Evolutionary conservation across 2,113 vertebrate species (phyloP).

Genomic region (Eupsittula cactorum): DNA sequence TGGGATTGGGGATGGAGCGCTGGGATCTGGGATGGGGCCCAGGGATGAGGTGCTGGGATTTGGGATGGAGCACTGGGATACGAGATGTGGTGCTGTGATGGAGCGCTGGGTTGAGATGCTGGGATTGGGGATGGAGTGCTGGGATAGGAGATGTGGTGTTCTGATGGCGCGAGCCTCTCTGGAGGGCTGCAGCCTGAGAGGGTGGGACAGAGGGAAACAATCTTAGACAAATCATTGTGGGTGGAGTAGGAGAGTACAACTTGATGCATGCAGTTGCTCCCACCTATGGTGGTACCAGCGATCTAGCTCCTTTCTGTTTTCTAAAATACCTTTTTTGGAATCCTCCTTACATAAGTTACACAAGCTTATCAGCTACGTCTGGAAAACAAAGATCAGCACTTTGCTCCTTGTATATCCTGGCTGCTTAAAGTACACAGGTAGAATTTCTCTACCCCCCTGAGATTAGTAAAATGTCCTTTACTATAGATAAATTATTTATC

Average conservation of each 20-base stretch:
- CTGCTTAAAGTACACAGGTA: neutral
- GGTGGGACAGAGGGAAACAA: neutral
- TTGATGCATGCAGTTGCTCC: neutral
- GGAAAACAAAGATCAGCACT: neutral
- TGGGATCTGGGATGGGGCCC: neutral
- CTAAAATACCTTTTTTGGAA: neutral
- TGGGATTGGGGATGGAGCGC: too few species aligned
- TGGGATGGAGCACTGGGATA: too few species aligned
- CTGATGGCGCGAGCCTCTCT: neutral
- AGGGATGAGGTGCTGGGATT: too few species aligned
- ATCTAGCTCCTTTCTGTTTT: neutral
- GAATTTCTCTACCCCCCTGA: neutral
- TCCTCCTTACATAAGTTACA: neutral
- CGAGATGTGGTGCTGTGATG: too few species aligned
- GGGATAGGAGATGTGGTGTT: neutral
- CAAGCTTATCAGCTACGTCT: neutral
- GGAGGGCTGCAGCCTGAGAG: neutral
- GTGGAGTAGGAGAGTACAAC: fast-evolving
- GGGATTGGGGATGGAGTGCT: too few species aligned
- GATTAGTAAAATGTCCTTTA: neutral
- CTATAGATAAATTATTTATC: neutral
- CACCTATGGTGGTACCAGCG: fast-evolving
- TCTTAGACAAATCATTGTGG: neutral
- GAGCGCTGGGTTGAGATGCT: too few species aligned
- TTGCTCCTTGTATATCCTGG: neutral